Conservation (phyloP, 2,113 vertebrate genomes). For the Phalacrocorax brasilianus region DNA sequence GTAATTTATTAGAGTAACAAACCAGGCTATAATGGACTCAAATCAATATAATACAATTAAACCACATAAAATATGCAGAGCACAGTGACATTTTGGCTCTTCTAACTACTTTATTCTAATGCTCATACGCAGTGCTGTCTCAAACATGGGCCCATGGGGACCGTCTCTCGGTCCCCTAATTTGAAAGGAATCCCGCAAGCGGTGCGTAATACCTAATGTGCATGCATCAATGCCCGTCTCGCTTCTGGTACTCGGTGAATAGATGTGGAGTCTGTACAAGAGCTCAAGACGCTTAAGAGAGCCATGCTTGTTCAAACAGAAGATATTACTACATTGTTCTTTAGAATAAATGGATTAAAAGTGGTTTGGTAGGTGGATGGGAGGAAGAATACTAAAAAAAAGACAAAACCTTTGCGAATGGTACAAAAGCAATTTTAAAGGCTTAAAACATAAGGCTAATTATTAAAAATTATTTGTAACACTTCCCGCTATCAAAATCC, state of each 20-base stretch:
- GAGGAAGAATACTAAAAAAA: not conserved
- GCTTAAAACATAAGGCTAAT: slow-evolving; percentile 5
- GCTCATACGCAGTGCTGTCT: not conserved
- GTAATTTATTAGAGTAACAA: slow-evolving; percentile 62
- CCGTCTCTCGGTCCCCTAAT: not conserved
- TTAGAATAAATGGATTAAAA: not conserved
- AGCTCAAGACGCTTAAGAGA: not conserved
- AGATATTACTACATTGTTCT: not conserved
- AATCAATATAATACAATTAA: slow-evolving; percentile 66
- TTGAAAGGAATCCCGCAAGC: slow-evolving; percentile 4
- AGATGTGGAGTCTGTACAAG: not conserved
- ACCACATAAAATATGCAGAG: slow-evolving; percentile 60
- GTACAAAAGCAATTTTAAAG: not conserved
- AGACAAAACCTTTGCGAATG: not conserved
- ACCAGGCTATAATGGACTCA: slow-evolving; percentile 54
- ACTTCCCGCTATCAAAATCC: not conserved
- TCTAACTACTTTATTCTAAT: slow-evolving; percentile 26
- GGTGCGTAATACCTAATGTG: not conserved
- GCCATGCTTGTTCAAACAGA: not conserved
- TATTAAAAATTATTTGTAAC: slow-evolving; percentile 37
- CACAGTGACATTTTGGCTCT: slow-evolving; percentile 50
- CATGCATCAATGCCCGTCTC: not conserved
- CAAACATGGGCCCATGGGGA: not conserved
- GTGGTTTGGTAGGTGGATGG: not conserved
- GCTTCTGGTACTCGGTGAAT: not conserved